Evolutionary conservation across 2,113 vertebrate genomes (phyloP).

Genomic region (Uropsilus gracilis): DNA sequence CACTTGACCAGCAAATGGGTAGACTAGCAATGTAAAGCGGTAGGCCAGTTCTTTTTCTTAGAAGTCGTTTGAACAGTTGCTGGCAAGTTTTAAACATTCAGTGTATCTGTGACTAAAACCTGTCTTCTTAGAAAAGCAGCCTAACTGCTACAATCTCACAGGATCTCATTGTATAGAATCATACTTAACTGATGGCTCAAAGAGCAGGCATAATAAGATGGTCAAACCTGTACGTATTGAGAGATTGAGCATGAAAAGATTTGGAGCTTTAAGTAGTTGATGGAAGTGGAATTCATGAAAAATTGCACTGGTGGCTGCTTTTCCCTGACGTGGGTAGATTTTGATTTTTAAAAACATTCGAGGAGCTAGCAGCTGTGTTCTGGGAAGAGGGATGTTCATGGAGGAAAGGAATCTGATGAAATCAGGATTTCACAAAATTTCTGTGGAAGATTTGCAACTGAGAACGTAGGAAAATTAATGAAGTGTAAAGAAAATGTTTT

Average conservation of each 20-base stretch:
- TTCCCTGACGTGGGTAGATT: neutral
- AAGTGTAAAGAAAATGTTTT: neutral
- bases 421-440: neutral
- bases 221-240: neutral
- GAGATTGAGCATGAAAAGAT: neutral
- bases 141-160: neutral
- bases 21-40: neutral
- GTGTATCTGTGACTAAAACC: constrained; percentile 21
- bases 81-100: constrained; percentile 26
- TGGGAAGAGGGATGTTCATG: neutral
- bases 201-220: neutral
- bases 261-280: constrained; percentile 4
- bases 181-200: neutral
- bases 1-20: neutral
- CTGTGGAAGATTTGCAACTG: neutral
- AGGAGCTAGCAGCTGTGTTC: neutral
- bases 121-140: neutral
- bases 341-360: constrained; percentile 49
- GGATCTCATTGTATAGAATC: neutral
- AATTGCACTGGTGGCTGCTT: neutral
- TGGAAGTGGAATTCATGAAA: constrained; percentile 5
- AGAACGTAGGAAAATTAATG: neutral
- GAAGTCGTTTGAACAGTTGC: neutral
- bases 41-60: neutral
- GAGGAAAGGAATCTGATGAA: neutral